Conservation (phyloP, 2,113 vertebrate genomes). For the Odontesthes bonariensis region DNA sequence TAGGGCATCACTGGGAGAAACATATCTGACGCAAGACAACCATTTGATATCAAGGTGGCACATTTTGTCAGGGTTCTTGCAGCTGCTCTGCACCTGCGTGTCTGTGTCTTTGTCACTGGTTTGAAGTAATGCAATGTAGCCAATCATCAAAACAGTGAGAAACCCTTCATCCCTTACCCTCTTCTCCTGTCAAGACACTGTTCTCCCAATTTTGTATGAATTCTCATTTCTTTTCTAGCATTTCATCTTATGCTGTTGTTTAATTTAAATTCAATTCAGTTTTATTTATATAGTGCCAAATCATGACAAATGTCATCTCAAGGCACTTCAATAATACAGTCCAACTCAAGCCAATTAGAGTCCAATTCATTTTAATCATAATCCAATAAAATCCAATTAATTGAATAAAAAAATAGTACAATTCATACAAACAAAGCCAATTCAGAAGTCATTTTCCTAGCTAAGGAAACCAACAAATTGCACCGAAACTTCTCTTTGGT, state of each 20-base stretch:
- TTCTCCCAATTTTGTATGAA: background rate
- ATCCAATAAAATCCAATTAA: too few relatives aligned
- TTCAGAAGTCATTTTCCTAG: too few relatives aligned
- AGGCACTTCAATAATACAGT: too few relatives aligned
- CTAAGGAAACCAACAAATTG: too few relatives aligned
- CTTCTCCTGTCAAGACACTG: conserved; percentile 4
- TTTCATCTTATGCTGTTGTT: background rate
- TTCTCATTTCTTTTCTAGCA: background rate
- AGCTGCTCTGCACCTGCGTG: conserved; percentile 47
- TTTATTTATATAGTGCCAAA: too few relatives aligned
- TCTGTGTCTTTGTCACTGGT: conserved; percentile 15
- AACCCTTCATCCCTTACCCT: conserved; percentile 7
- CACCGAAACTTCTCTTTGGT: too few relatives aligned
- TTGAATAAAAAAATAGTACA: too few relatives aligned
- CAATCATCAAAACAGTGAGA: conserved; percentile 2
- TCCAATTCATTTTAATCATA: too few relatives aligned
- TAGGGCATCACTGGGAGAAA: conserved; percentile 17
- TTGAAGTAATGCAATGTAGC: conserved; percentile 22
- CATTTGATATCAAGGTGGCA: conserved; percentile 47
- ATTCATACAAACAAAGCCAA: too few relatives aligned
- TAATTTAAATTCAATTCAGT: too few relatives aligned
- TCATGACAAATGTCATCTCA: too few relatives aligned
- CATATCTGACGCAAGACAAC: conserved; percentile 20
- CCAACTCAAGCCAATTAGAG: too few relatives aligned
- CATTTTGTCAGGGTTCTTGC: conserved; percentile 13